Evolutionary conservation across 2,797 vertebrate species (phyloP).

Genomic region (Manis javanica): DNA sequence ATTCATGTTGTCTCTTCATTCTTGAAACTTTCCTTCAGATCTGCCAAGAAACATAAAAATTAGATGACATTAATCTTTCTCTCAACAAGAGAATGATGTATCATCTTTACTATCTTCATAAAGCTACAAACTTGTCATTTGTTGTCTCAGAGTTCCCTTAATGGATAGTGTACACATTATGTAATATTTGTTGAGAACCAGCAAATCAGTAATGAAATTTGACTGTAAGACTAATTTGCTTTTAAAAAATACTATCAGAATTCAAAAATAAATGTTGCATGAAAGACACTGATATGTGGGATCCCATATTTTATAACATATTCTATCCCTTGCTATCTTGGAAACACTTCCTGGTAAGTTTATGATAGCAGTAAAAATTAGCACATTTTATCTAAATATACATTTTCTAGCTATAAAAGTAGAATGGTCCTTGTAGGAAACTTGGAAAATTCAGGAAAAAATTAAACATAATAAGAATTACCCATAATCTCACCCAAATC

Average conservation of each 20-base stretch:
- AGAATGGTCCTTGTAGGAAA: not conserved
- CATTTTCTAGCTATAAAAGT: slow-evolving; percentile 10
- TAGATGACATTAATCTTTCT: not conserved
- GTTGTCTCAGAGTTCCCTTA: not conserved
- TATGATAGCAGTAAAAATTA: not conserved
- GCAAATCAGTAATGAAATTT: slow-evolving; percentile 2
- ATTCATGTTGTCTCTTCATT: slow-evolving; percentile 17
- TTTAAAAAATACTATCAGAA: not conserved
- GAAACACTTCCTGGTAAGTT: not conserved
- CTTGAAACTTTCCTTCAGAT: slow-evolving; percentile 33
- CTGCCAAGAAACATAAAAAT: slow-evolving; percentile 48
- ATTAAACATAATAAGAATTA: not conserved
- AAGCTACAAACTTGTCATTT: not conserved
- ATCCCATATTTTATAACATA: not conserved
- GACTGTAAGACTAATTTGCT: not conserved
- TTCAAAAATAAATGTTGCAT: slow-evolving; percentile 15
- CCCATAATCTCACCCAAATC: not conserved
- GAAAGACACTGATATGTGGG: not conserved
- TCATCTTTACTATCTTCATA: not conserved
- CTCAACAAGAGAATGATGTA: not conserved
- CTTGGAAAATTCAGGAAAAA: slow-evolving; percentile 32
- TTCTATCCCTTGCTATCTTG: not conserved
- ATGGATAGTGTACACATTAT: not conserved
- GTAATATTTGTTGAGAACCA: slow-evolving; percentile 11
- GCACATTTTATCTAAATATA: not conserved